Conservation (phyloP, 2,888 invertebrate genomes). For the Euplagia quadripunctaria region DNA sequence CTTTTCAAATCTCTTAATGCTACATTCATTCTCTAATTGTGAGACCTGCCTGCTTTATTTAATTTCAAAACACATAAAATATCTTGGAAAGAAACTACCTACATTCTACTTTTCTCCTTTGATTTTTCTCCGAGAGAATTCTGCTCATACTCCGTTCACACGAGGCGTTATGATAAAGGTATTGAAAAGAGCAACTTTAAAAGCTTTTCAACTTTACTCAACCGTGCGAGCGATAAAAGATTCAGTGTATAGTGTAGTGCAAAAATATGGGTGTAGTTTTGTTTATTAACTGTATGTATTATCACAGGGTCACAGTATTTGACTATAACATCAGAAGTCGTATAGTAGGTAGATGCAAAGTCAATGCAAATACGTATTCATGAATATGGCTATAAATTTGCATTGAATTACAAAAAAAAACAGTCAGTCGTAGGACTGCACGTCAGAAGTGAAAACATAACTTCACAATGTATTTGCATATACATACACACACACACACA, state of each 20-base stretch:
- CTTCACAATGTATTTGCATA: too few relatives aligned
- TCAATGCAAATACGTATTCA: too few relatives aligned
- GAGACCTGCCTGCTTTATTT: neutral
- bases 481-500: too few relatives aligned
- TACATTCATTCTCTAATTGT: too few relatives aligned
- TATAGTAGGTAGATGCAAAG: too few relatives aligned
- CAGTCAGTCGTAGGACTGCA: too few relatives aligned
- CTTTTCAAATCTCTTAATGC: too few relatives aligned
- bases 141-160: constrained; percentile 15
- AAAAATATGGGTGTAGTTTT: neutral
- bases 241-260: constrained; percentile 34
- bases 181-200: constrained; percentile 48
- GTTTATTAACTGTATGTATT: neutral
- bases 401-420: too few relatives aligned
- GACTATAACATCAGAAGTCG: too few relatives aligned
- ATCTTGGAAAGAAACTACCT: neutral
- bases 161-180: constrained; percentile 27
- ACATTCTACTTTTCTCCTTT: neutral
- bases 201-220: constrained; percentile 39
- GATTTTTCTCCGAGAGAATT: constrained; percentile 8
- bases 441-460: too few relatives aligned
- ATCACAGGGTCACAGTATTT: neutral
- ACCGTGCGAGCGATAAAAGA: constrained; percentile 48
- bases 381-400: too few relatives aligned
- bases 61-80: neutral